Evolutionary conservation across 2,888 invertebrate species (phyloP).

Genomic region (Drosophila acutilabella): DNA sequence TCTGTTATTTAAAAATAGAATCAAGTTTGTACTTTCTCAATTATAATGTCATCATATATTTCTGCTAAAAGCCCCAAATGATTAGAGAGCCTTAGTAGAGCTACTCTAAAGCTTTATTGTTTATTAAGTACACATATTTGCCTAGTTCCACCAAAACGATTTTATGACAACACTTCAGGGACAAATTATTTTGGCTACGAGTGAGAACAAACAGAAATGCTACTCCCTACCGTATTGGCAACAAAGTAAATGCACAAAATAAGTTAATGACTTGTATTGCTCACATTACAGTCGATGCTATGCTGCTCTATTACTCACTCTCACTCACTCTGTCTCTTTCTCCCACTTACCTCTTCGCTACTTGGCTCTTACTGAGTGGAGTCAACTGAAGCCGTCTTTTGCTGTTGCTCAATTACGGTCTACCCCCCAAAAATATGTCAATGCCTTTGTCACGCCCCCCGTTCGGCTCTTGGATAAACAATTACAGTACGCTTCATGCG

Average conservation of each 20-base stretch:
- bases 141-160: too few relatives aligned
- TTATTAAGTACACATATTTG: too few relatives aligned
- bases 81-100: too few relatives aligned
- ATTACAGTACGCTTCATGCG: slow-evolving; percentile 25
- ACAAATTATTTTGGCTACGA: not conserved
- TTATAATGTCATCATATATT: too few relatives aligned
- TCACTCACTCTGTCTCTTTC: not conserved
- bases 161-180: not conserved
- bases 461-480: slow-evolving; percentile 16
- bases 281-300: not conserved
- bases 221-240: not conserved
- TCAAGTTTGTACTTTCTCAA: too few relatives aligned
- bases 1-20: too few relatives aligned
- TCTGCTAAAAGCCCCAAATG: too few relatives aligned
- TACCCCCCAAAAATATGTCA: slow-evolving; percentile 22
- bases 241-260: not conserved
- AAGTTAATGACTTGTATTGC: slow-evolving; percentile 6
- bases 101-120: too few relatives aligned
- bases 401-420: slow-evolving; percentile 48
- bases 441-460: slow-evolving; percentile 40
- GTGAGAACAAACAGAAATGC: not conserved
- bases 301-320: not conserved
- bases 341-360: not conserved
- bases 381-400: slow-evolving; percentile 20
- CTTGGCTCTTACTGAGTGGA: slow-evolving; percentile 3